Evolutionary conservation across 2,797 vertebrate species (phyloP), one percentile per base, ranked within the genome.

Genomic region (Microcaecilia unicolor): DNA sequence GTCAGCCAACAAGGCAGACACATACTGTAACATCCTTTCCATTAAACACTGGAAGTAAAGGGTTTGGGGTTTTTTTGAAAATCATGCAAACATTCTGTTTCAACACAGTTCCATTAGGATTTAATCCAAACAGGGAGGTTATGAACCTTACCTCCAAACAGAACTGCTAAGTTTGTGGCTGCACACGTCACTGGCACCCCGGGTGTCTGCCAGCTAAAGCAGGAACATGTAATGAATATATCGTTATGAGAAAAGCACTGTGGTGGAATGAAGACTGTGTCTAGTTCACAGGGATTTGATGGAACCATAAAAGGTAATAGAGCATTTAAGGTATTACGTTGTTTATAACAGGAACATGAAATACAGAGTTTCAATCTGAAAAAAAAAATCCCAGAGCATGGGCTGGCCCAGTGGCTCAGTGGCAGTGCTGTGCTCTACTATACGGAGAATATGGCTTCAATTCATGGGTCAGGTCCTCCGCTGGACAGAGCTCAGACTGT

Each of bases 231-330:
- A 62, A 74, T 74, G 66, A 70, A 62, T 69, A 60, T 18, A 71
- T 45, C 64, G 38, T 17, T 54, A 44, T 28, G 25, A 42, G 44
- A 55, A 60, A 28, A 42, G 19, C 61, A 20, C 25, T 50, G 43
- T 53, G 44, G 51, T 64, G 54, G 54, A 55, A 48, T 58, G 60
- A 39, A 49, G 46, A 28, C 18, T 52, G 38, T 55, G 45, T 70
- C 70, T 65, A 60, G 47, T 50, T 49, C 12, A 23, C 29, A 53
- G 27, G 55, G 50, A 51, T 61, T 55, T 65, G 26, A 41, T 61
- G 75, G 75, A 53, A 61, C 82, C 82, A 78, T 79, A 85, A 72
- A 85, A 81, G 82, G 82, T 28, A 56, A 80, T 41, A 51, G 56
- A 72, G 52, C 70, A 68, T 76, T 58, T 51, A 53, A 60, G 77